Conservation (phyloP, 2,797 vertebrate genomes). For the Antrozous pallidus region DNA sequence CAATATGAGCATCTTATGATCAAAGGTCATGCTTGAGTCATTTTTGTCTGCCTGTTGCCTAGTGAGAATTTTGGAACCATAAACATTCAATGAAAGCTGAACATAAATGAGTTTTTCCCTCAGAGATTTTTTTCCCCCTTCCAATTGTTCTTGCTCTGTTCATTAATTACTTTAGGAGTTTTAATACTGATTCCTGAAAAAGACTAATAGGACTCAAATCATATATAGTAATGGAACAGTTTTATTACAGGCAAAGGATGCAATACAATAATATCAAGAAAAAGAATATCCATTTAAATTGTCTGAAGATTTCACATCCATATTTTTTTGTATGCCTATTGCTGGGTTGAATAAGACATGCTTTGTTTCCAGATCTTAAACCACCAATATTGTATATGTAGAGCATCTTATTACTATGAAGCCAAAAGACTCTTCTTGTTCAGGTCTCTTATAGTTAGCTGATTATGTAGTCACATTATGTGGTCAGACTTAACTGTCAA, state of each 20-base stretch:
- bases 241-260: conserved; percentile 34
- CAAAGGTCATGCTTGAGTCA: conserved; percentile 33
- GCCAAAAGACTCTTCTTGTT: background rate
- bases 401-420: background rate
- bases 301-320: background rate
- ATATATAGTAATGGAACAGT: background rate
- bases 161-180: conserved; percentile 59
- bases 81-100: conserved; percentile 58
- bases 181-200: conserved; percentile 38
- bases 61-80: conserved; percentile 49
- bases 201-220: background rate
- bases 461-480: background rate
- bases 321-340: background rate
- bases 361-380: background rate
- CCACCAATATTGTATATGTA: background rate
- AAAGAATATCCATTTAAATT: background rate
- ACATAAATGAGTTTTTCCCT: conserved; percentile 27
- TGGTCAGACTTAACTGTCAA: background rate
- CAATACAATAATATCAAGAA: background rate
- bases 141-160: background rate
- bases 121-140: conserved; percentile 12
- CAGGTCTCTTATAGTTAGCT: background rate
- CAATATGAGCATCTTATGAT: conserved; percentile 29
- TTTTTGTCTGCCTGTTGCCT: conserved; percentile 47
- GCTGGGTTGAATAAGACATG: background rate